Conservation (phyloP, 1,140 invertebrate genomes). For the Trialeurodes vaporariorum region DNA sequence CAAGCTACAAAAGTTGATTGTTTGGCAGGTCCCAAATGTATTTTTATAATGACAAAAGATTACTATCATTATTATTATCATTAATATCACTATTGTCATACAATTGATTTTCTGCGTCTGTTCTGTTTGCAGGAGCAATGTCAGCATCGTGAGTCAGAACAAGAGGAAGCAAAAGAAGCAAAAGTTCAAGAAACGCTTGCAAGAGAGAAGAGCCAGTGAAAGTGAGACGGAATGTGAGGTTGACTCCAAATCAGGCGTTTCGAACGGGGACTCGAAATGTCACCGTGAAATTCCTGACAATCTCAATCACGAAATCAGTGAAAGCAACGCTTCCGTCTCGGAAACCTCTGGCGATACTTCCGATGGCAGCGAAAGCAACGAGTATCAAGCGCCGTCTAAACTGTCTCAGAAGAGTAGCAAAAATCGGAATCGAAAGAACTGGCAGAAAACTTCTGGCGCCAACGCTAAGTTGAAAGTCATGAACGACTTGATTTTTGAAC, state of each 20-base stretch:
- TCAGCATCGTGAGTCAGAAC: background rate
- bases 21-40: too few relatives aligned
- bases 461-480: background rate
- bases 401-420: background rate
- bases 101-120: too few relatives aligned
- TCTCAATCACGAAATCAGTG: background rate
- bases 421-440: background rate
- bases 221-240: background rate
- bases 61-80: too few relatives aligned
- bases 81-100: too few relatives aligned
- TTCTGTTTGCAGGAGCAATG: background rate
- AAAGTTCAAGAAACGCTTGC: background rate
- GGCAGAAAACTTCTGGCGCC: background rate
- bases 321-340: background rate
- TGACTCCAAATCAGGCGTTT: background rate
- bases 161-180: background rate
- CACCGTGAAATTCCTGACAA: background rate
- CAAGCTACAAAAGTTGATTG: too few relatives aligned
- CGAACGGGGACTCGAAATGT: too few relatives aligned
- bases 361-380: background rate
- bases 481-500: background rate
- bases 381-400: background rate
- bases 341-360: background rate
- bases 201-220: background rate
- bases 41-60: too few relatives aligned